Base-by-base conservation (phyloP, 2,113 vertebrate species). In the Chrysochloris asiatica region DNA sequence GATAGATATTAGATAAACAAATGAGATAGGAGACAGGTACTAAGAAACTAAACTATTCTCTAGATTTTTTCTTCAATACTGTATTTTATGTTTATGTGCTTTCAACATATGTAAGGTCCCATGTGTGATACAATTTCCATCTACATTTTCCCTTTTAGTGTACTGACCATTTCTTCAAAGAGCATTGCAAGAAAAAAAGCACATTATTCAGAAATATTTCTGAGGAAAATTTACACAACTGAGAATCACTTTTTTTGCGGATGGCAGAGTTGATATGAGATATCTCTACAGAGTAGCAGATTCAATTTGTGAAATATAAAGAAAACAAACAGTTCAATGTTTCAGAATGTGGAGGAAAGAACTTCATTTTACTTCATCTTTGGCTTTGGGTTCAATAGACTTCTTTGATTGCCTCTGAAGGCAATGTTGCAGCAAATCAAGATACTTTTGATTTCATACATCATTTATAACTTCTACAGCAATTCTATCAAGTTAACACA, bases 301-400 rank as follows among this genome's bases (percentile, higher is more conserved):
- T 72, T 88, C 19, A 77, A 77, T 81, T 85, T 77, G 81, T 24
- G 80, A 59, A 88, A 92, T 85, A 90, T 21, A 33, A 88, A 92
- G 90, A 77, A 22, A 50, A 80, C 28, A 83, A 82, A 73, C 10
- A 72, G 83, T 50, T 85, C 28, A 36, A 0, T 59, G 33, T 61
- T 89, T 95, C 50, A 71, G 22, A 90, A 79, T 33, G 14, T 78
- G 14, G 30, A 81, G 21, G 4, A 6, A 86, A 93, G 41, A 61
- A 16, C 19, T 92, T 89, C 54, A 67, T 83, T 89, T 75, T 67
- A 75, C 63, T 83, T 67, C 8, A 67, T 50, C n/a, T 54, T 65
- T 48, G 38, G n/a, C 22, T 82, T 85, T 89, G 45, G 65, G 61
- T 61, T 86, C 85, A 83, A 16, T 0, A 77, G 89, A 72, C 9